Evolutionary conservation across 2,113 vertebrate species (phyloP).

Genomic region (Silurus asotus): DNA sequence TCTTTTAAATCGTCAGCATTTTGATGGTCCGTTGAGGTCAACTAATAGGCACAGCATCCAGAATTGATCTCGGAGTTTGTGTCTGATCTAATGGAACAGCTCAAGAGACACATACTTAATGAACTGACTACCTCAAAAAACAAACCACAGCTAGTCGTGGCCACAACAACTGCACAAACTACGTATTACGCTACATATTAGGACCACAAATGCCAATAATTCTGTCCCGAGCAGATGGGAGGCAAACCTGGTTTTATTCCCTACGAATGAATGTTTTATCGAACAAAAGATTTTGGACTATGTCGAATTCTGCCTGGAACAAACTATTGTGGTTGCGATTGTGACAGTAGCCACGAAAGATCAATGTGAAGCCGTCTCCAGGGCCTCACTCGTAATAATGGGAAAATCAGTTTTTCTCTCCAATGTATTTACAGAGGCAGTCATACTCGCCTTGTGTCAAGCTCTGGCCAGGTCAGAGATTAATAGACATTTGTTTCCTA

Average conservation of each 20-base stretch:
- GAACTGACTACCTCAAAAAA: conserved; percentile 39
- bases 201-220: conserved; percentile 16
- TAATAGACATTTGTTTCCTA: background rate
- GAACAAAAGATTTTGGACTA: conserved; percentile 18
- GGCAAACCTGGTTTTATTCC: conserved; percentile 11
- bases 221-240: conserved; percentile 24
- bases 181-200: conserved; percentile 33
- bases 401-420: conserved; percentile 21
- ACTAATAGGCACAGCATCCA: conserved; percentile 31
- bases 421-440: conserved; percentile 8
- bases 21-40: conserved; percentile 31
- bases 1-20: conserved; percentile 13
- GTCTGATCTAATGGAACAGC: conserved; percentile 41
- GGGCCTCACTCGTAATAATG: conserved; percentile 18
- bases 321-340: conserved; percentile 28
- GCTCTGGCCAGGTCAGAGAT: background rate
- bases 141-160: conserved; percentile 31
- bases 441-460: background rate
- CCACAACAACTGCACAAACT: conserved; percentile 11
- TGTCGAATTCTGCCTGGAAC: conserved; percentile 1
- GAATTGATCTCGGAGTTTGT: conserved; percentile 34
- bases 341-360: conserved; percentile 28
- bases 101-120: conserved; percentile 44
- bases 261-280: conserved; percentile 37
- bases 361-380: conserved; percentile 32